Base-by-base conservation (phyloP, 2,888 invertebrate genomes). In the Desoria tigrina region DNA sequence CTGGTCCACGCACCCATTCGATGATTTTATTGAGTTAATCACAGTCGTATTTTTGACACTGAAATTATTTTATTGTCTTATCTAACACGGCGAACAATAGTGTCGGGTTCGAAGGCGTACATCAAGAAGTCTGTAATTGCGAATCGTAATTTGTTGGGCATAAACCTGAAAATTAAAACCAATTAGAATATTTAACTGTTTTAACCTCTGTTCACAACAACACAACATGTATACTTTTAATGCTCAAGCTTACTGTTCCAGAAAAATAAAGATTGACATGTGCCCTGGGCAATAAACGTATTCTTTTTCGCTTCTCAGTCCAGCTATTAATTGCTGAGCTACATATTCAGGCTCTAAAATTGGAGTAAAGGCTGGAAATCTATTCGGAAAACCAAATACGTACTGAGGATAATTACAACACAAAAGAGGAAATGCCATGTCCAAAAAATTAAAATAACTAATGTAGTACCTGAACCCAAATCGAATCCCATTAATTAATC, bases 311-410 rank as follows among this genome's bases (percentile, higher is more conserved):
- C 85, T 81, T 11, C 86, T 81, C 2, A 87, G 85, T 27, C 86
- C 86, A 49, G 86, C 84, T 21, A 88, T 79, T 57, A 87, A 86
- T 58, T 82, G 82, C 51, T 77, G 78, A 0, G 87, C 87, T 7
- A 86, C 87, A 50, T 83, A 81, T 1, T 78, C 77, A 1, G 86
- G 84, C 32, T 85, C 82, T 75, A 86, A 84, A 11, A 86, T 86
- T 11, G 87, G 87, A 74, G 87, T 86, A 77, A 86, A 86, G 76
- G 85, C 85, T 4, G 87, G 85, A 77, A 87, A 86, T 76, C 87
- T 87, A 79, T 1, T 32, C 11, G 11, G 11, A 32, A 32, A 32
- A 32, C n/a, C n/a, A n/a, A n/a, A n/a, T 79, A 56, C 23, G 32
- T 18, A 24, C 9, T 21, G 37, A 50, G n/a, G 24, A 54, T n/a